These are phyloP conservation scores for Phalacrocorax aristotelis DNA, from an alignment of 2,113 vertebrate genomes.

Conservation along the genomic window DNA sequence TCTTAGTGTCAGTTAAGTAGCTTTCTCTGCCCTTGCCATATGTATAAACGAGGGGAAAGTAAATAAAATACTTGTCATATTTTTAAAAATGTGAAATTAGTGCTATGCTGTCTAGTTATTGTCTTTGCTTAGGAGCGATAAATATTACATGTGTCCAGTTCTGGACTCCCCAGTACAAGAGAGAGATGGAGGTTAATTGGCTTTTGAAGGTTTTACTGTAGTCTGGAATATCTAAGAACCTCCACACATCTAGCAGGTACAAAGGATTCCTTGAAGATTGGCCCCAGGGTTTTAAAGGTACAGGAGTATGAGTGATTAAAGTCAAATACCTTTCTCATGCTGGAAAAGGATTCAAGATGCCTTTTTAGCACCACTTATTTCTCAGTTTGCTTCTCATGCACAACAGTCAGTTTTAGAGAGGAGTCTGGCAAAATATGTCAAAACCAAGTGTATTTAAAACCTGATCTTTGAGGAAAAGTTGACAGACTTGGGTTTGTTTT, in stretches of 20 bases:
- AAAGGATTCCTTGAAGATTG: neutral
- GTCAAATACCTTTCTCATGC: neutral
- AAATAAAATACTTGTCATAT: neutral
- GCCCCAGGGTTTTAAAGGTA: neutral
- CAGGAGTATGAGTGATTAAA: neutral
- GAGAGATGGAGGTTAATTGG: neutral
- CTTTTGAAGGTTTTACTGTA: neutral
- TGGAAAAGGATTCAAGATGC: neutral
- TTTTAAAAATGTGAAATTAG: neutral
- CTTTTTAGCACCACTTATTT: neutral
- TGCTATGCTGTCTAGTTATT: neutral
- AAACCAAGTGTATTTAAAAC: neutral
- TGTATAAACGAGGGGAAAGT: neutral
- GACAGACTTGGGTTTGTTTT: neutral
- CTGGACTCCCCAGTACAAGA: neutral
- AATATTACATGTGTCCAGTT: neutral
- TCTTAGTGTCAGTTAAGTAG: neutral
- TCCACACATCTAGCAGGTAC: neutral
- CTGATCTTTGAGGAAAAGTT: neutral
- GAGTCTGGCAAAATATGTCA: neutral
- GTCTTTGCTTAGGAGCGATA: neutral
- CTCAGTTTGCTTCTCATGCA: neutral
- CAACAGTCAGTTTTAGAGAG: neutral
- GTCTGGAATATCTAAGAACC: neutral
- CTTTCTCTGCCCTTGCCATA: neutral